phyloP scores from a whole-genome alignment of 2,113 vertebrate genomes.

The Potamarius usumacintae region DNA sequence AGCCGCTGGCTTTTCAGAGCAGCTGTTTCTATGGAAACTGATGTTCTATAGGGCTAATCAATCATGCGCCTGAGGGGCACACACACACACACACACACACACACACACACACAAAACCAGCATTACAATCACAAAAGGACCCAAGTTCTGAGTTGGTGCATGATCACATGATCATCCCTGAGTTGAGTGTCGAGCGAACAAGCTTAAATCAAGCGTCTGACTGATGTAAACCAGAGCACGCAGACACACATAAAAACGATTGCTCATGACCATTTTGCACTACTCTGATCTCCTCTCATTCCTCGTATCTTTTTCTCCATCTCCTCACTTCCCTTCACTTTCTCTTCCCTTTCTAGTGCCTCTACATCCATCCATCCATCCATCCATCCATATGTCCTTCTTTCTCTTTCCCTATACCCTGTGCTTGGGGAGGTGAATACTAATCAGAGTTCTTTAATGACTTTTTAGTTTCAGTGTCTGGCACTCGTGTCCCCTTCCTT shows the following conservation, averaged over 20 bases:
- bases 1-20: constrained; percentile 43
- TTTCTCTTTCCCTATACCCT: constrained; percentile 45
- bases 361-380: constrained; percentile 15
- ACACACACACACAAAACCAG: constrained; percentile 2
- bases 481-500: constrained; percentile 63
- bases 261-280: background rate
- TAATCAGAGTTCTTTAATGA: constrained; percentile 86
- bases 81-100: constrained; percentile 6
- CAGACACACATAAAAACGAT: background rate
- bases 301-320: background rate
- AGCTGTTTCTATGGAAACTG: constrained; percentile 59
- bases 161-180: constrained; percentile 29
- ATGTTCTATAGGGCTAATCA: constrained; percentile 56
- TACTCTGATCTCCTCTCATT: background rate
- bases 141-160: constrained; percentile 17
- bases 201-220: constrained; percentile 32
- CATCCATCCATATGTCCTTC: constrained; percentile 42
- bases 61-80: constrained; percentile 35
- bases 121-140: constrained; percentile 44
- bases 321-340: background rate
- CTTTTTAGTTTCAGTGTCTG: constrained; percentile 74
- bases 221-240: background rate
- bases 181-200: constrained; percentile 30
- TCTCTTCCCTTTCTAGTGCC: constrained; percentile 50
- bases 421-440: constrained; percentile 77